A percentile compares a stretch with the other conserved stretches of the same genome.
These are phyloP conservation scores for Andrena dorsata DNA, from an alignment of 2,888 invertebrate species.

Conservation along the genomic window DNA sequence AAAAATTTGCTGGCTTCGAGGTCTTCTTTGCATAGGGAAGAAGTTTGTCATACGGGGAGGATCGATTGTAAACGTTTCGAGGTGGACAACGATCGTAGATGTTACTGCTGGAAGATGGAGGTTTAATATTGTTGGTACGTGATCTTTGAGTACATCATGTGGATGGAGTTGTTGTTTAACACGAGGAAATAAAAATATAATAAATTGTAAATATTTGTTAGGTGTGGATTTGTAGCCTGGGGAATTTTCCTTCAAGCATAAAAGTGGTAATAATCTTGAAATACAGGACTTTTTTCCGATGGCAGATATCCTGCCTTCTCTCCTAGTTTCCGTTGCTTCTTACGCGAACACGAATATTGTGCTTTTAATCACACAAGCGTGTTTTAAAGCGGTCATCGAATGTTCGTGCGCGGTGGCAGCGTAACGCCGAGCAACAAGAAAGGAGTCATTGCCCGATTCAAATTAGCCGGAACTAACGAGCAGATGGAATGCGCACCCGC, in stretches of 20 bases:
- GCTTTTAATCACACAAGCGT: no score
- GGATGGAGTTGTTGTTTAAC: neutral
- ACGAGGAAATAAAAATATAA: no score
- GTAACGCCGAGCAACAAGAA: constrained; percentile 22
- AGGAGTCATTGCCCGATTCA: constrained; percentile 54
- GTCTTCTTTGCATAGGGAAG: neutral
- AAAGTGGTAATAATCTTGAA: no score
- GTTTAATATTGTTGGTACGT: neutral
- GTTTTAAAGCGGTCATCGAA: neutral
- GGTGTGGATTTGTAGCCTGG: no score
- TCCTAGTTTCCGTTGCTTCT: no score
- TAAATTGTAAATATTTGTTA: no score
- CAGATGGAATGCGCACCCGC: constrained; percentile 58
- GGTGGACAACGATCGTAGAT: constrained; percentile 13
- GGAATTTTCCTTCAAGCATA: no score
- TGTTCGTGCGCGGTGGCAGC: neutral
- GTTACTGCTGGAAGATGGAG: neutral
- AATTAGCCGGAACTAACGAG: constrained; percentile 71
- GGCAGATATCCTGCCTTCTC: no score
- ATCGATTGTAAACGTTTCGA: constrained; percentile 14
- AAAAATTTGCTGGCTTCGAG: neutral
- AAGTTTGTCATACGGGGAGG: neutral
- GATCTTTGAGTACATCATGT: neutral
- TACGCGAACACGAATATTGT: no score
- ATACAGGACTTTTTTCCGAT: no score